These are phyloP conservation scores for Urocolius indicus DNA, from an alignment of 2,113 vertebrate genomes.

Conservation along the genomic window DNA sequence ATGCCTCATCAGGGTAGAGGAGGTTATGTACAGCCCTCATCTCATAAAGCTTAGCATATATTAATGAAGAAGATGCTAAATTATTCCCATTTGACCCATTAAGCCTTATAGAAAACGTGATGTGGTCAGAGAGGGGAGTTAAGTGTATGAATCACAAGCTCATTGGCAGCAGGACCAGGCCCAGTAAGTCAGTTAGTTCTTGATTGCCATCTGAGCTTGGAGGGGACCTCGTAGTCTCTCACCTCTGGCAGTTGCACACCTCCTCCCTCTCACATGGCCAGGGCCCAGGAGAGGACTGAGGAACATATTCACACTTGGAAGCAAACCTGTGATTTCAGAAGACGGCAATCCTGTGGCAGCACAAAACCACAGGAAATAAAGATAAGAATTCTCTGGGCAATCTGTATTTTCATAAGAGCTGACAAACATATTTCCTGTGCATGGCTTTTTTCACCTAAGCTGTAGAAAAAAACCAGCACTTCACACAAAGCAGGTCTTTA, in stretches of 20 bases:
- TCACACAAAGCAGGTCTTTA: background rate
- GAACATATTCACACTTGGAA: background rate
- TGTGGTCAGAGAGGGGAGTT: constrained; percentile 28
- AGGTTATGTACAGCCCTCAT: background rate
- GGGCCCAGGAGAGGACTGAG: background rate
- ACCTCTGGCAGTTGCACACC: background rate
- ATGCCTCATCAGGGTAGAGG: background rate
- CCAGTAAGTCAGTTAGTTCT: constrained; percentile 43
- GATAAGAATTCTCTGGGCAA: background rate
- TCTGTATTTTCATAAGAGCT: background rate
- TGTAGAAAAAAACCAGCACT: background rate
- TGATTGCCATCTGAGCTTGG: constrained; percentile 31
- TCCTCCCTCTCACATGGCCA: background rate
- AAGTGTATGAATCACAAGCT: constrained; percentile 28
- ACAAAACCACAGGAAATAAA: background rate
- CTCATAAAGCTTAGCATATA: constrained; percentile 17
- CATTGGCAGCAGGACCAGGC: constrained; percentile 13
- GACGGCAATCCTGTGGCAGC: background rate
- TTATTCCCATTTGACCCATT: constrained; percentile 35
- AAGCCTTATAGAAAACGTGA: constrained; percentile 25
- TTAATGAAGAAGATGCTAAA: constrained; percentile 56
- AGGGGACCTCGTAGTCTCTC: background rate
- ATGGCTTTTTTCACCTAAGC: background rate
- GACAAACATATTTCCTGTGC: background rate
- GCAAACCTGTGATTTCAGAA: constrained; percentile 3